These are phyloP conservation scores for Cyclopterus lumpus DNA, from an alignment of 2,797 vertebrate species.

Conservation along the genomic window DNA sequence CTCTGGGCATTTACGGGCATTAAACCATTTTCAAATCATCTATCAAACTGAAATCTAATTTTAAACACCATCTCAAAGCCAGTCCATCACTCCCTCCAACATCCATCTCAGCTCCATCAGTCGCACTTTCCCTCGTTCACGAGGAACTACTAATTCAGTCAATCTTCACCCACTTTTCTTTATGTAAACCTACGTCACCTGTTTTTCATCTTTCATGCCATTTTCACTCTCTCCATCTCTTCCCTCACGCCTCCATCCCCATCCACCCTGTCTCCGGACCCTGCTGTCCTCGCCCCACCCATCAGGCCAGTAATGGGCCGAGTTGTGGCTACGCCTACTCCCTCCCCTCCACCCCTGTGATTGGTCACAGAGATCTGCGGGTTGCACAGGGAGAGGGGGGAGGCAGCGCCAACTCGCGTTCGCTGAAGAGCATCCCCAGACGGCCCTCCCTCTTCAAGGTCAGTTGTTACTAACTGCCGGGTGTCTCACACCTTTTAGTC, in stretches of 20 bases:
- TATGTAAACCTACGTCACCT: constrained; percentile 7
- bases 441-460: constrained; percentile 95
- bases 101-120: constrained; percentile 38
- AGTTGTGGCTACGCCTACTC: constrained; percentile 91
- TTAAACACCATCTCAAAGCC: background rate
- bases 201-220: constrained; percentile 43
- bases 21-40: background rate
- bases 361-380: constrained; percentile 91
- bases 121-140: background rate
- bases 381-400: constrained; percentile 84
- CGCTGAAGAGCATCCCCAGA: constrained; percentile 87
- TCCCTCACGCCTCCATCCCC: constrained; percentile 30
- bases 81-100: constrained; percentile 15
- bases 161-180: constrained; percentile 25
- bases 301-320: constrained; percentile 92
- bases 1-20: background rate
- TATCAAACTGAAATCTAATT: constrained; percentile 39
- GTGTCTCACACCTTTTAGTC: constrained; percentile 15
- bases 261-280: constrained; percentile 33
- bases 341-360: constrained; percentile 94
- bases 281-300: background rate
- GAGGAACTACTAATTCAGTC: constrained; percentile 17
- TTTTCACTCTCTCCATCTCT: constrained; percentile 55
- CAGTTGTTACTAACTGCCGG: constrained; percentile 60
- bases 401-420: constrained; percentile 82